These are phyloP conservation scores for Meda fulgida DNA, from an alignment of 2,797 vertebrate species.

Conservation along the genomic window DNA sequence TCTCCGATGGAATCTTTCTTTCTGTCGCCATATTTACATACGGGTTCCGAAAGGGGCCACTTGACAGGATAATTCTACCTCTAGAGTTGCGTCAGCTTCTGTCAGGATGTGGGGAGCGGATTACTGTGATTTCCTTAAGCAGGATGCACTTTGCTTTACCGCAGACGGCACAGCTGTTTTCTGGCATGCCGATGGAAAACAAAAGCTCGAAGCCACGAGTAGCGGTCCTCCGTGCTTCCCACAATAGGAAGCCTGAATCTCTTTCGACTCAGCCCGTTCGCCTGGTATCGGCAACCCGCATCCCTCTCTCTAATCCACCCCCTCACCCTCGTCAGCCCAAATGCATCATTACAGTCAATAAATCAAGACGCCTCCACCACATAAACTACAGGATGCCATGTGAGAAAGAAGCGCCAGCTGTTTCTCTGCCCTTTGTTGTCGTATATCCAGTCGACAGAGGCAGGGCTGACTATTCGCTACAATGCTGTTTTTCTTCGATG, in stretches of 20 bases:
- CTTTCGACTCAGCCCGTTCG: conserved; percentile 17
- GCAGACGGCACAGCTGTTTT: conserved; percentile 60
- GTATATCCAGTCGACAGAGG: conserved; percentile 23
- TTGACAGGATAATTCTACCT: conserved; percentile 67
- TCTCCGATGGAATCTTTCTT: conserved; percentile 26
- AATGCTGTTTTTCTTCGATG: conserved; percentile 20
- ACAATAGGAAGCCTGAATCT: conserved; percentile 38
- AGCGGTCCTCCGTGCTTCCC: conserved; percentile 29
- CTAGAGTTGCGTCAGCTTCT: conserved; percentile 52
- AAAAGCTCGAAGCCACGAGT: conserved; percentile 45
- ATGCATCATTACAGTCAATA: conserved; percentile 64
- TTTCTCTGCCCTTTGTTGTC: conserved; percentile 46
- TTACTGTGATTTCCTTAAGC: conserved; percentile 68
- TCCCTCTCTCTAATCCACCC: conserved; percentile 56
- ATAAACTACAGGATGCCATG: conserved; percentile 57
- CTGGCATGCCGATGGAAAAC: conserved; percentile 44
- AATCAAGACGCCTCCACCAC: conserved; percentile 55
- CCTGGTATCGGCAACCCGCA: conserved; percentile 41
- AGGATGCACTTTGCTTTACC: conserved; percentile 60
- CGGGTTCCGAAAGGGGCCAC: conserved; percentile 57
- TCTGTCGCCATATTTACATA: conserved; percentile 59
- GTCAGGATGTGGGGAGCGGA: conserved; percentile 58
- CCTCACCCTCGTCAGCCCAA: conserved; percentile 49
- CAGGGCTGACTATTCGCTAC: conserved; percentile 17
- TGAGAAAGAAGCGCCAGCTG: conserved; percentile 51